Conservation (phyloP, 1,140 invertebrate species). For the Antheraea mylitta region DNA sequence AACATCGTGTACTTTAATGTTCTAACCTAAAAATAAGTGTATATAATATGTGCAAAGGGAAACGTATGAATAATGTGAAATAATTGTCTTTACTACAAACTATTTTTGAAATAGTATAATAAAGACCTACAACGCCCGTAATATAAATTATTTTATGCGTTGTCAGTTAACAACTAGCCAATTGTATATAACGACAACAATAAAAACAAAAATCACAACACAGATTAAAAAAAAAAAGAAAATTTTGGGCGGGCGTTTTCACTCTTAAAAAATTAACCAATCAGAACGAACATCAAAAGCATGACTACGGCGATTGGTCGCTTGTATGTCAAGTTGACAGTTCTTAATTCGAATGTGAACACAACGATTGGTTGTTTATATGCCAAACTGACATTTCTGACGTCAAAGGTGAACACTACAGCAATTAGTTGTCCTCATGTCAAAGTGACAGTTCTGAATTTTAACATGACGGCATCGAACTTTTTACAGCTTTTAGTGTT, state of each 20-base stretch:
- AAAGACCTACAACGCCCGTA: conserved; percentile 46
- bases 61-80: not conserved
- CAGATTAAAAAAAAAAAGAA: conserved; percentile 12
- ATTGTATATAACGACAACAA: not conserved
- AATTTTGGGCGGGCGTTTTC: conserved; percentile 37
- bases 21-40: conserved; percentile 45
- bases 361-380: too few species aligned
- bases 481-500: not conserved
- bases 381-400: not conserved
- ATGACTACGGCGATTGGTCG: conserved; percentile 27
- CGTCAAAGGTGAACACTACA: too few species aligned
- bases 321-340: conserved; percentile 2
- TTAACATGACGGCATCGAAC: not conserved
- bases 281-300: conserved; percentile 31
- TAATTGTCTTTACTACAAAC: conserved; percentile 30
- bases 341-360: not conserved
- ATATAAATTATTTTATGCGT: not conserved
- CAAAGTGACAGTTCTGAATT: not conserved
- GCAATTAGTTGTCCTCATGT: too few species aligned
- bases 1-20: conserved; percentile 58
- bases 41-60: not conserved
- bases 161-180: not conserved
- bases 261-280: conserved; percentile 32
- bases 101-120: conserved; percentile 73
- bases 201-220: conserved; percentile 23